phyloP scores from a whole-genome alignment of 1,140 invertebrate species.

The Drosophila prosaltans region DNA sequence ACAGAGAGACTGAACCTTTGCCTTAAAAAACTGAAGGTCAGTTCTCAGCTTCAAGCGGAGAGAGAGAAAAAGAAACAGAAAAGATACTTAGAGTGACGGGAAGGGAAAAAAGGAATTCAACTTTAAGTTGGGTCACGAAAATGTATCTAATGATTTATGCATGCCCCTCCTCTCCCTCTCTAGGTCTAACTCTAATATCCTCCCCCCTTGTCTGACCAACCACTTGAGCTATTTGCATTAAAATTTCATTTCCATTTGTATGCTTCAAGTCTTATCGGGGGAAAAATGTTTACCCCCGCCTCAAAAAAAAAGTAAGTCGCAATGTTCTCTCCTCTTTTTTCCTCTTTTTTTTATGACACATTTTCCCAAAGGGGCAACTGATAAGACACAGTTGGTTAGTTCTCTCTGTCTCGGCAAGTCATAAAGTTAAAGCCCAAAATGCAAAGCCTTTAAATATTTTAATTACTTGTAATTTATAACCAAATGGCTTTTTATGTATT shows the following conservation, averaged over 20 bases:
- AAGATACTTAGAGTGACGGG: background rate
- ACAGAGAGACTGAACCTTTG: background rate
- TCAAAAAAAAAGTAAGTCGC: slow-evolving; percentile 9
- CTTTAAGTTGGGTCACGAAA: slow-evolving; percentile 48
- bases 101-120: background rate
- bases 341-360: slow-evolving; percentile 67
- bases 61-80: background rate
- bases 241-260: slow-evolving; percentile 60
- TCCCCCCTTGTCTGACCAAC: slow-evolving; percentile 48
- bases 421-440: slow-evolving; percentile 57
- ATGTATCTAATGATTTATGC: slow-evolving; percentile 70
- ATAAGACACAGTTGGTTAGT: slow-evolving; percentile 53
- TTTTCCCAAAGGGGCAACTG: slow-evolving; percentile 67
- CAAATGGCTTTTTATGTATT: slow-evolving; percentile 27
- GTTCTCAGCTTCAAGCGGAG: slow-evolving; percentile 35
- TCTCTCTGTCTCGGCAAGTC: slow-evolving; percentile 24
- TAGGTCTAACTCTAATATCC: slow-evolving; percentile 30
- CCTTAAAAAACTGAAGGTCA: slow-evolving; percentile 35
- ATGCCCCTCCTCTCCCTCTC: slow-evolving; percentile 21
- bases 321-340: background rate
- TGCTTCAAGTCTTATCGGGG: slow-evolving; percentile 25
- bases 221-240: slow-evolving; percentile 73
- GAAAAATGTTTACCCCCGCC: background rate
- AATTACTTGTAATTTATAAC: slow-evolving; percentile 74
- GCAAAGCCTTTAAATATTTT: slow-evolving; percentile 74